Base-by-base conservation (phyloP, 2,797 vertebrate species). In the Merluccius polli region DNA sequence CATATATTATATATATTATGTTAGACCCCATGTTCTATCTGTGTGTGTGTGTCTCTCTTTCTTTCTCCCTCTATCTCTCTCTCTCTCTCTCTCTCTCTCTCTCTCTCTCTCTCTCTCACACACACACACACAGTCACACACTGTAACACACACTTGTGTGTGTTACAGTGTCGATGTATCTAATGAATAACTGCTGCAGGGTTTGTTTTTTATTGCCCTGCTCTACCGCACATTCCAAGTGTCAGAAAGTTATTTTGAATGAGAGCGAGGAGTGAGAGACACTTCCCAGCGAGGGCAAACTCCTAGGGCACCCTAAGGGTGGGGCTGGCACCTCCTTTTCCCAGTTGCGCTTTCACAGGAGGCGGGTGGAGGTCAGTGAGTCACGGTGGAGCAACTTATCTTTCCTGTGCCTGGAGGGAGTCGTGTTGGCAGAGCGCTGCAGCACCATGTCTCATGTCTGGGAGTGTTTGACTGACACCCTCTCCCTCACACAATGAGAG, bases 401-500 rank as follows among this genome's bases (percentile, higher is more conserved):
- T 27, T 12, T 11, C 24, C 24, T 65, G 59, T 9, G 59, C 59
- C 4, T 7, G 59, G n/a, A 13, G 59, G 27, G 59, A 27, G 59
- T 9, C 6, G 52, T 24, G 52, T 11, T 1, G 21, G 52, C 10
- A 30, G 29, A 68, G 29, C 29, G 3, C 27, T 31, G 65, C 15
- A 1, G 63, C 41, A 69, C 71, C 80, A 27, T 15, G 67, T 82
- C 71, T 74, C 52, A 41, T n/a, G 7, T 75, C n/a, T 65, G 18
- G 21, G 48, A 3, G 71, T 24, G 36, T 76, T 76, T 84, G 67
- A 78, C 12, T 77, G 48, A 74, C 71, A 77, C 41, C 30, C 27
- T 32, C 67, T 16, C 31, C 16, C 30, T 21, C 67, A 18, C 67
- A 69, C 67, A 31, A 31, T 27, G 67, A 10, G 11, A 69, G 13